Conservation (phyloP, 2,113 vertebrate species). For the Alaudala cheleensis region DNA sequence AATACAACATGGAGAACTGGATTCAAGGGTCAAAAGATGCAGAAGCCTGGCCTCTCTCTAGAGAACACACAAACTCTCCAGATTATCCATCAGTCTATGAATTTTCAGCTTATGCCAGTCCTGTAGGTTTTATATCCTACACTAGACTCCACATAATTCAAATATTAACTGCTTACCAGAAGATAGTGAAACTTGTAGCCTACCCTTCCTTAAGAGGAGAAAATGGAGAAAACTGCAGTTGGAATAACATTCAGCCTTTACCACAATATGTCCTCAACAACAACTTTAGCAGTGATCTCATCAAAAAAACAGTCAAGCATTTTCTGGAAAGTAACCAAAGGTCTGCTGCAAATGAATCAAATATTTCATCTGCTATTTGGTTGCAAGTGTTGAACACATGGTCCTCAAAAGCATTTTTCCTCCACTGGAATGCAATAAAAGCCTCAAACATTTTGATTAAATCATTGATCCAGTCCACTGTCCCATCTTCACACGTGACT, state of each 20-base stretch:
- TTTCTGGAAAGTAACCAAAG: constrained; percentile 57
- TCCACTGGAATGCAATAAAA: constrained; percentile 51
- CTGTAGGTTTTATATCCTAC: neutral
- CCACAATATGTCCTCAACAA: neutral
- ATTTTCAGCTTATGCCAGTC: neutral
- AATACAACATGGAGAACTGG: neutral
- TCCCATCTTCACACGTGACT: constrained; percentile 34
- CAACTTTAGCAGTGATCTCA: constrained; percentile 32
- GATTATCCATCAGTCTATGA: neutral
- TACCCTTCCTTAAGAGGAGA: neutral
- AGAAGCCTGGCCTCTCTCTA: neutral
- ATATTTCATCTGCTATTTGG: constrained; percentile 50
- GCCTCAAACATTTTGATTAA: constrained; percentile 60
- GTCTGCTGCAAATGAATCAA: constrained; percentile 55
- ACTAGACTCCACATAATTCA: neutral
- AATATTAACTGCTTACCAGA: neutral
- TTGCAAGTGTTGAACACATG: constrained; percentile 62
- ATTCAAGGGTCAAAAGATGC: neutral
- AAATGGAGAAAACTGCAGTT: neutral
- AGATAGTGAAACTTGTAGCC: neutral
- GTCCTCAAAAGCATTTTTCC: constrained; percentile 49
- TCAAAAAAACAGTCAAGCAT: constrained; percentile 12
- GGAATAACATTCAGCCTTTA: neutral
- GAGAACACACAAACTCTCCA: neutral
- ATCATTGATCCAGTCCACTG: constrained; percentile 42